Conservation (phyloP, 2,888 invertebrate species). For the Ochropleura plecta region DNA sequence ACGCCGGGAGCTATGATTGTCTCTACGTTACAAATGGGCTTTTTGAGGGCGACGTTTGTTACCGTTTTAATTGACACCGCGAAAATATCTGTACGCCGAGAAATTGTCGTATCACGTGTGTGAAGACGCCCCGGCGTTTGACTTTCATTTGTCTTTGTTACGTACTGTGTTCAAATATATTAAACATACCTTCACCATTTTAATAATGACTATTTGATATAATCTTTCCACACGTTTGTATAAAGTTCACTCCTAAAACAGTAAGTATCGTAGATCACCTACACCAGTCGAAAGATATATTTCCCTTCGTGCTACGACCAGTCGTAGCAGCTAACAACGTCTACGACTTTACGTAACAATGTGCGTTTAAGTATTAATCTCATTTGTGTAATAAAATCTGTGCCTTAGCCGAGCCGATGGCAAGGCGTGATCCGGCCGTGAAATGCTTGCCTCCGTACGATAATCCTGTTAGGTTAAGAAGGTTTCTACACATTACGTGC, state of each 20-base stretch:
- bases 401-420: slow-evolving; percentile 86
- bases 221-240: slow-evolving; percentile 29
- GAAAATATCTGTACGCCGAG: slow-evolving; percentile 58
- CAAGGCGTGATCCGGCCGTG: slow-evolving; percentile 90
- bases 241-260: slow-evolving; percentile 5
- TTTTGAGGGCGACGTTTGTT: slow-evolving; percentile 80
- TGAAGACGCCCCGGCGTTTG: slow-evolving; percentile 43
- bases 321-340: slow-evolving; percentile 60
- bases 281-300: slow-evolving; percentile 40
- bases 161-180: slow-evolving; percentile 30
- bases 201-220: slow-evolving; percentile 20
- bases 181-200: slow-evolving; percentile 1
- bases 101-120: slow-evolving; percentile 46
- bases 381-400: slow-evolving; percentile 91
- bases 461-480: slow-evolving; percentile 94
- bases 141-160: slow-evolving; percentile 62
- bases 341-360: slow-evolving; percentile 68
- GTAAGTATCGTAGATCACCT: slow-evolving; percentile 35
- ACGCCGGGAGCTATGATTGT: slow-evolving; percentile 85
- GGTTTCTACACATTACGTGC: slow-evolving; percentile 93
- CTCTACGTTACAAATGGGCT: slow-evolving; percentile 84
- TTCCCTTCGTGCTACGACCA: slow-evolving; percentile 40
- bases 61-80: slow-evolving; percentile 83
- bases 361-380: slow-evolving; percentile 87
- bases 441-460: slow-evolving; percentile 91